phyloP scores from a whole-genome alignment of 2,113 vertebrate genomes.

The Perca schrenkii region DNA sequence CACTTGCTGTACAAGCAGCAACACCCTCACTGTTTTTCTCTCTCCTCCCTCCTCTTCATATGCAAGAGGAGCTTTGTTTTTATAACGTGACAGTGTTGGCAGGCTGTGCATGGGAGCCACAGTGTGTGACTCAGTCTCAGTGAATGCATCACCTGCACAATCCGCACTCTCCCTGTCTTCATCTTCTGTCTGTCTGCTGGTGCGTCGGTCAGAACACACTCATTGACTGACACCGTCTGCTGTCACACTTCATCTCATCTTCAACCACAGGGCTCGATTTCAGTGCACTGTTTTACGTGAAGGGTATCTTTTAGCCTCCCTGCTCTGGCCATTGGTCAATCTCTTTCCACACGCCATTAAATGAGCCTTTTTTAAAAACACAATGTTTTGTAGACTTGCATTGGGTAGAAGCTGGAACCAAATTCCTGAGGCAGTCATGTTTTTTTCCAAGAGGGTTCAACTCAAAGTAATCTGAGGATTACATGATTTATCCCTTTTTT shows the following conservation, averaged over 20 bases:
- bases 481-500: slow-evolving; percentile 65
- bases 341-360: slow-evolving; percentile 41
- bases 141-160: slow-evolving; percentile 91
- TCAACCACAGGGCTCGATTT: slow-evolving; percentile 97
- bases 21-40: slow-evolving; percentile 39
- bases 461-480: slow-evolving; percentile 60
- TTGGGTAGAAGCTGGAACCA: slow-evolving; percentile 56
- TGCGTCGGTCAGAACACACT: slow-evolving; percentile 51
- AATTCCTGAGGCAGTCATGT: slow-evolving; percentile 22
- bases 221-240: slow-evolving; percentile 80
- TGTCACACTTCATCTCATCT: slow-evolving; percentile 72
- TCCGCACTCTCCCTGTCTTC: slow-evolving; percentile 67
- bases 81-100: slow-evolving; percentile 80
- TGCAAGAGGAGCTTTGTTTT: slow-evolving; percentile 62
- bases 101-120: slow-evolving; percentile 95
- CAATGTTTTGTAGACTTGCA: slow-evolving; percentile 35
- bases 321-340: slow-evolving; percentile 36
- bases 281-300: slow-evolving; percentile 74
- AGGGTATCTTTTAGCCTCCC: slow-evolving; percentile 24
- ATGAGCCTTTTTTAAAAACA: slow-evolving; percentile 18
- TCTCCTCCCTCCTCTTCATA: slow-evolving; percentile 53
- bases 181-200: slow-evolving; percentile 56
- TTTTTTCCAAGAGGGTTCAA: slow-evolving; percentile 53
- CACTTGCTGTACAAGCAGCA: slow-evolving; percentile 73
- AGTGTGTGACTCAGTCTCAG: slow-evolving; percentile 89